A percentile compares a stretch with the other conserved stretches of the same genome.
Evolutionary conservation across 2,113 vertebrate genomes (phyloP).

Genomic region (Physeter macrocephalus): DNA sequence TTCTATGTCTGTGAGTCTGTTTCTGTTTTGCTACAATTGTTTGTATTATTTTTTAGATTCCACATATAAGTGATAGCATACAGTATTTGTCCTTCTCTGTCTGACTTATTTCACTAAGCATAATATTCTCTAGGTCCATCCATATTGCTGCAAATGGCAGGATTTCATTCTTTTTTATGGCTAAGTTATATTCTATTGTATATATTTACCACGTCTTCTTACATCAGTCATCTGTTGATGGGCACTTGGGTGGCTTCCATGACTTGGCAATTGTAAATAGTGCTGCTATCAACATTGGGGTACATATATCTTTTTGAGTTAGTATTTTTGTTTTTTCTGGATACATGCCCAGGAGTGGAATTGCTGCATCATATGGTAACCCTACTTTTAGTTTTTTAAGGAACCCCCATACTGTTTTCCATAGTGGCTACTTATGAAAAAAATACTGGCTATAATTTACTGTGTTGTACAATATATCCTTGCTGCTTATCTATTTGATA

Average conservation of each 20-base stretch:
- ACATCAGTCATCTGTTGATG: background rate
- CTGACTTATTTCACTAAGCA: background rate
- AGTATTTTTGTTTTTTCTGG: background rate
- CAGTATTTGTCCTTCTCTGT: background rate
- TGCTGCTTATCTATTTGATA: too few relatives aligned
- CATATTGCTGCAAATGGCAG: background rate
- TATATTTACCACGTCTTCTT: background rate
- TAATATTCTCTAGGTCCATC: background rate
- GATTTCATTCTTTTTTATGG: background rate
- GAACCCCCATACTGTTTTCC: background rate
- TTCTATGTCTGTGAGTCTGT: background rate
- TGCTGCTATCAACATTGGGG: background rate
- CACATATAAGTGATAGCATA: background rate
- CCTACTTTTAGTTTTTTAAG: background rate
- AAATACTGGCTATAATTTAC: too few relatives aligned
- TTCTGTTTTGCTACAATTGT: background rate
- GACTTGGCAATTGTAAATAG: background rate
- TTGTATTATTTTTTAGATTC: background rate
- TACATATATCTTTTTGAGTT: background rate
- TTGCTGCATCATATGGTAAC: background rate
- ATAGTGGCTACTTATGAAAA: background rate
- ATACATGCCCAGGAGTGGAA: background rate
- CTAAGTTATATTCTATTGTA: background rate
- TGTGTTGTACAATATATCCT: too few relatives aligned
- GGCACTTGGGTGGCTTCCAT: background rate